A percentile compares a stretch with the other conserved stretches of the same genome.
Conservation (phyloP, 2,797 vertebrate species). For the Nyctibius grandis region DNA sequence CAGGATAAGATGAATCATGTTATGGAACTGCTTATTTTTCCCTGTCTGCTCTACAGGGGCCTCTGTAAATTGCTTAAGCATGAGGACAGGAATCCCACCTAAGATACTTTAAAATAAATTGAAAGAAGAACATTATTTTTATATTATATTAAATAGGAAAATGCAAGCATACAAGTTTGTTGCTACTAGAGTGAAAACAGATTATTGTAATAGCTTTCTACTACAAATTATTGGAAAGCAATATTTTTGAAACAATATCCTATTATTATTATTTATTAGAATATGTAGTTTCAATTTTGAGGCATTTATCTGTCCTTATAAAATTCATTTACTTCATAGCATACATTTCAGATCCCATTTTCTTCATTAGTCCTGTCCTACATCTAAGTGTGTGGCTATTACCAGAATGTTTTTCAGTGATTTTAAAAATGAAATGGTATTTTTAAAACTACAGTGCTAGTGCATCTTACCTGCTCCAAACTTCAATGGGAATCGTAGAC, state of each 20-base stretch:
- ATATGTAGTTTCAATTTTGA: neutral
- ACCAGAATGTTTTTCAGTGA: neutral
- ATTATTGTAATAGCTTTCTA: neutral
- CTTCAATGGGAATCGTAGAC: accelerated
- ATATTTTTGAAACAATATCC: neutral
- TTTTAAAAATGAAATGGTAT: neutral
- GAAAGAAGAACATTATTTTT: neutral
- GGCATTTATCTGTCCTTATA: neutral
- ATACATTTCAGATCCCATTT: neutral
- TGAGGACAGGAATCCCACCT: neutral
- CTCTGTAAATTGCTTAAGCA: neutral
- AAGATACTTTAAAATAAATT: neutral
- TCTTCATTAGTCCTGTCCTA: neutral
- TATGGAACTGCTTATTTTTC: neutral
- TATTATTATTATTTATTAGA: neutral
- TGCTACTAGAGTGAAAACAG: neutral
- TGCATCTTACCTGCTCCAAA: neutral
- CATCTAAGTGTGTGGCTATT: neutral
- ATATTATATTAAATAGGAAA: neutral
- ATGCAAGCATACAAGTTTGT: neutral
- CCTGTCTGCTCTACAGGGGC: neutral
- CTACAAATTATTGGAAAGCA: neutral
- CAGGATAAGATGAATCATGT: neutral
- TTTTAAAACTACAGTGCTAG: neutral
- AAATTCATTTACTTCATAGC: neutral